Evolutionary conservation across 1,140 invertebrate species (phyloP), one percentile per base, ranked within the genome.

Genomic region (Chironomus tepperi): DNA sequence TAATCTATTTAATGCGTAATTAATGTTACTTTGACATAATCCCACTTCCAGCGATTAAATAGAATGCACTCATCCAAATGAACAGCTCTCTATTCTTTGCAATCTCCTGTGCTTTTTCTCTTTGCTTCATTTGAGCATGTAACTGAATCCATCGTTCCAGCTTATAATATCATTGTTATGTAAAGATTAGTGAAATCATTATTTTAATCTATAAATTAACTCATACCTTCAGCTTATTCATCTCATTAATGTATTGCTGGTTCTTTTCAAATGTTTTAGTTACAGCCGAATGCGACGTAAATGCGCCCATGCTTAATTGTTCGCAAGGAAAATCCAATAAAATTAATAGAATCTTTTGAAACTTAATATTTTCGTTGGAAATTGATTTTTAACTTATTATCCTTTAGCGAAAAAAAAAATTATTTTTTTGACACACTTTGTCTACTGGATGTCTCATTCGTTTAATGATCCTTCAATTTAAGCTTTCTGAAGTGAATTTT

Each of bases 121-220:
- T 82, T 81, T 93, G 89, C 77, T 90, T 85, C 84, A 93, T 88
- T 80, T 91, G 89, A 83, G 91, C 91, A 79, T 90, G 89, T 86
- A 93, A 87, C 79, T 92, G 90, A 77, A 93, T 89, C 83, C 92
- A 91, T 72, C 89, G 81, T 78, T 90, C 89, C 80, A 90, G 83
- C 89, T 89, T 76, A 74, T 78, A 79, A 75, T 77, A 47, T 57
- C 34, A 65, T 76, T 57, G 15, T 43, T 43, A 75, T 34, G 5
- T 34, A 34, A 34, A 34, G 1, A 34, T 34, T 34, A 57, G 43
- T 43, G 74, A 47, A 43, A 19, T 10, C 5, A 21, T 18, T n/a
- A 47, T 57, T 74, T n/a, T n/a, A 47, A 10, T 18, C 8, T n/a
- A 18, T 57, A 12, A 15, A 1, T 2, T n/a, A 64, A 64, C 57